phyloP scores from a whole-genome alignment of 2,797 vertebrate species.

The Astyanax mexicanus region DNA sequence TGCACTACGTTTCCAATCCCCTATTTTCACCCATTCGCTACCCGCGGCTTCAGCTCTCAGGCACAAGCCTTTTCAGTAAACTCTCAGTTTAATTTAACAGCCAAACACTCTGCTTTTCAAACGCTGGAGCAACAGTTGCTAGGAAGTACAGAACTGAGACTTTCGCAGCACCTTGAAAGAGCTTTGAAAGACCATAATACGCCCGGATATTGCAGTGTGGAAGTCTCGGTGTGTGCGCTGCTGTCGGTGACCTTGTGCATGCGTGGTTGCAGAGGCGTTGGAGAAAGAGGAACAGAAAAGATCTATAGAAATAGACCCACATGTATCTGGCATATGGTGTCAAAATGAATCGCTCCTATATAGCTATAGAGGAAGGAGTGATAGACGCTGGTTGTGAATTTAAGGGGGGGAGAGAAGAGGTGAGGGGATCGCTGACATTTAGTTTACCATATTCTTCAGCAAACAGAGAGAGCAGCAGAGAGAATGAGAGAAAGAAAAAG shows the following conservation, averaged over 20 bases:
- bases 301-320: constrained; percentile 1
- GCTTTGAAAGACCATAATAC: constrained; percentile 1
- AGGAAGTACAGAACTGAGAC: background rate
- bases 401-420: background rate
- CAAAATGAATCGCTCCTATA: constrained; percentile 2
- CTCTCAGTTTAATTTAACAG: constrained; percentile 1
- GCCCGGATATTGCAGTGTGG: background rate
- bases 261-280: background rate
- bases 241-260: background rate
- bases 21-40: constrained; percentile 23
- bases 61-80: constrained; percentile 9
- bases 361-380: constrained; percentile 5
- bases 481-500: too few species aligned
- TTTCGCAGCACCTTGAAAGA: background rate
- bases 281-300: background rate
- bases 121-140: background rate
- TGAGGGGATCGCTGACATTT: constrained; percentile 49
- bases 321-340: constrained; percentile 5
- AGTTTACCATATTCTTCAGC: constrained; percentile 47
- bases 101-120: constrained; percentile 8
- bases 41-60: background rate
- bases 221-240: background rate
- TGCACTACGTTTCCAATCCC: constrained; percentile 26
- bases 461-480: constrained; percentile 23
- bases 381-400: constrained; percentile 28